Evolutionary conservation across 2,797 vertebrate species (phyloP).

Genomic region (Erpetoichthys calabaricus): DNA sequence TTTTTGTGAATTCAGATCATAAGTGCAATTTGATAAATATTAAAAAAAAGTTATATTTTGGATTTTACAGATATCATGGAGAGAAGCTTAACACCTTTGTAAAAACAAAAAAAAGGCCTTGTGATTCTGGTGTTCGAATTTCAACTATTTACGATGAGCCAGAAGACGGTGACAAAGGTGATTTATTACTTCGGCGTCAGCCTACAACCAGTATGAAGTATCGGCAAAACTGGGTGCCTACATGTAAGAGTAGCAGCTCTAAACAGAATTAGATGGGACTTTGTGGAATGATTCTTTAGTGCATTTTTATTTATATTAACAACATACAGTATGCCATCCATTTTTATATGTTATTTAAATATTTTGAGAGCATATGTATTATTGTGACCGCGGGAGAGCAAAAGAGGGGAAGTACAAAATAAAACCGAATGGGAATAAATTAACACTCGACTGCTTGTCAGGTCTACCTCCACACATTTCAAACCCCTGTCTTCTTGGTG

Average conservation of each 20-base stretch:
- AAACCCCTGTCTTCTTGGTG: too few relatives aligned
- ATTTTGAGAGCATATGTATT: too few relatives aligned
- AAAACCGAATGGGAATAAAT: too few relatives aligned
- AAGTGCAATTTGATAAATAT: too few relatives aligned
- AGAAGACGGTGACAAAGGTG: constrained; percentile 58
- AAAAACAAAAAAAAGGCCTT: constrained; percentile 47
- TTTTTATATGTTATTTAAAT: too few relatives aligned
- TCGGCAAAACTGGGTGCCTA: constrained; percentile 35
- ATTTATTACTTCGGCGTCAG: constrained; percentile 65
- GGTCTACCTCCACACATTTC: too few relatives aligned
- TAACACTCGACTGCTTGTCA: too few relatives aligned
- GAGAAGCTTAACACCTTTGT: constrained; percentile 64
- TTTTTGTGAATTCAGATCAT: too few relatives aligned
- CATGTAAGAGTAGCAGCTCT: not conserved
- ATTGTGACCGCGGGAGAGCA: too few relatives aligned
- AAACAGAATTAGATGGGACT: not conserved
- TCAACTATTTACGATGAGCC: constrained; percentile 77
- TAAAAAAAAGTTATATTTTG: not conserved
- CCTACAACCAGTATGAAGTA: constrained; percentile 74
- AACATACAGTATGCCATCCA: too few relatives aligned
- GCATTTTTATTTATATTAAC: too few relatives aligned
- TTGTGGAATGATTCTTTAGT: not conserved
- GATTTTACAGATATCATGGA: constrained; percentile 69
- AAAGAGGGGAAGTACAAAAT: too few relatives aligned
- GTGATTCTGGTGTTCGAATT: constrained; percentile 47